Evolutionary conservation across 2,888 invertebrate species (phyloP).

Genomic region (Drosophila formosana): DNA sequence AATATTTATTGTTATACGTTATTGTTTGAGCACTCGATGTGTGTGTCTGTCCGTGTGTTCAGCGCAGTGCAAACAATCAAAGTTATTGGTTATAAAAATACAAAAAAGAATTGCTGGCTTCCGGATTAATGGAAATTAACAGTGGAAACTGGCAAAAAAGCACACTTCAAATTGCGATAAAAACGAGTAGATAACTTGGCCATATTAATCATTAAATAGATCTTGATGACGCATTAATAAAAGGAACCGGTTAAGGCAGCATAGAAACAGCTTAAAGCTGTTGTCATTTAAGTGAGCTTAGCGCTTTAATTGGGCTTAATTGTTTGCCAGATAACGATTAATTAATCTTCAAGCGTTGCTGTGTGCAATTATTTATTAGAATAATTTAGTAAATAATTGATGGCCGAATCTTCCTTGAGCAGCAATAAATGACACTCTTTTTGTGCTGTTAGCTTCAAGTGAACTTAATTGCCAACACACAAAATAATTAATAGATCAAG

Average conservation of each 20-base stretch:
- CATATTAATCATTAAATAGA: not conserved
- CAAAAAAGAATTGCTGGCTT: constrained; percentile 34
- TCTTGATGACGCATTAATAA: not conserved
- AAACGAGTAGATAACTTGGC: not conserved
- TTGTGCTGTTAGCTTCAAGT: not conserved
- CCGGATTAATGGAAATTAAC: constrained; percentile 63
- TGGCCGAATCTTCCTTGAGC: not conserved
- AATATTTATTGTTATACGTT: constrained; percentile 6
- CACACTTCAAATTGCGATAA: not conserved
- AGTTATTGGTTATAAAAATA: constrained; percentile 51
- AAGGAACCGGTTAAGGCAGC: not conserved
- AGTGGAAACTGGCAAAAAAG: constrained; percentile 41
- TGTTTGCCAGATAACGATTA: constrained; percentile 6
- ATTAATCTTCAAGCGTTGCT: not conserved
- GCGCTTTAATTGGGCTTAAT: constrained; percentile 6
- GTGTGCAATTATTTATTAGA: not conserved
- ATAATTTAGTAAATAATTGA: not conserved
- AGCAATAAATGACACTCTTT: not conserved
- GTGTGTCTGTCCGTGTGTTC: constrained; percentile 19
- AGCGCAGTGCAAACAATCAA: constrained; percentile 70
- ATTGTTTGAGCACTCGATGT: constrained; percentile 11
- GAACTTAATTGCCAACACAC: constrained; percentile 1
- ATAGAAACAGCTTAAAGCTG: not conserved
- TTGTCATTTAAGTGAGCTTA: constrained; percentile 5
- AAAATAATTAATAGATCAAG: not conserved